phyloP scores from a whole-genome alignment of 2,888 invertebrate species.

The Aspidiotus destructor region DNA sequence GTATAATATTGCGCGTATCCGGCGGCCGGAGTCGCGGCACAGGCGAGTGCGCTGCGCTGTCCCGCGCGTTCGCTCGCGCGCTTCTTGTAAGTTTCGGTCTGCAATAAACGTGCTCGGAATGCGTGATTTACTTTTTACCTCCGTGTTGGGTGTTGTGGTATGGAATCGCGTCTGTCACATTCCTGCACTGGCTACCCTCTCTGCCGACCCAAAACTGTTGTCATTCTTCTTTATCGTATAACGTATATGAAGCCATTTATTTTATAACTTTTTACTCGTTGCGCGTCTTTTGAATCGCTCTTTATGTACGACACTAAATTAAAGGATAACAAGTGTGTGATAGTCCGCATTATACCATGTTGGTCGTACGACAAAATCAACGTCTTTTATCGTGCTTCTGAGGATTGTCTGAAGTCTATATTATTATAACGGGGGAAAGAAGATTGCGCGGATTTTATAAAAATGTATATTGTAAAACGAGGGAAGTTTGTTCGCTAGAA shows the following conservation, averaged over 20 bases:
- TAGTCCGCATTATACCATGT: neutral
- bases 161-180: too few relatives aligned
- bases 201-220: neutral
- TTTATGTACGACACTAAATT: constrained; percentile 2
- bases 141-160: neutral
- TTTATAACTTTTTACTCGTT: neutral
- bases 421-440: too few relatives aligned
- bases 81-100: neutral
- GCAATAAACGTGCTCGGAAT: constrained; percentile 4
- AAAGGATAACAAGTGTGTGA: neutral
- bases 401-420: neutral
- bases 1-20: neutral
- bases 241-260: neutral
- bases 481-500: too few relatives aligned
- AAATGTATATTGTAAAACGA: too few relatives aligned
- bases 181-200: neutral
- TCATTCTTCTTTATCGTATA: neutral
- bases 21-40: constrained; percentile 1
- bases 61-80: neutral
- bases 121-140: neutral
- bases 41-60: neutral
- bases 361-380: neutral
- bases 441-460: too few relatives aligned
- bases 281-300: constrained; percentile 4
- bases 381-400: neutral